Base-by-base conservation (phyloP, 1,140 invertebrate species). In the Frieseomelitta varia region DNA sequence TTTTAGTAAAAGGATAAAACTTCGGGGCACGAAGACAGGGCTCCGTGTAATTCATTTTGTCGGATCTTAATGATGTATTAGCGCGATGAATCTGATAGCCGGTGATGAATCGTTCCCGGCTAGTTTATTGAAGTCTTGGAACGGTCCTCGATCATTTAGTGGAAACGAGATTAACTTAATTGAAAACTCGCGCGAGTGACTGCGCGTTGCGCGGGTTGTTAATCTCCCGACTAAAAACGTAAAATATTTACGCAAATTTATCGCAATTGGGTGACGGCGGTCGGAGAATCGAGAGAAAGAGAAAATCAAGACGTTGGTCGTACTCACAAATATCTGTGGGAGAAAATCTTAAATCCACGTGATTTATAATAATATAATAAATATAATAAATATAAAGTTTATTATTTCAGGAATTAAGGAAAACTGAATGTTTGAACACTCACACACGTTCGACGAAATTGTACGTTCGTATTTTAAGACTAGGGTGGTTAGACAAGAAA, bases 21-120 rank as follows among this genome's bases (percentile, higher is more conserved):
- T 76, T 47, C 12, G 15, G 17, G 58, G 30, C n/a, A 27, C 21
- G 27, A 27, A 61, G 34, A 27, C 71, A 77, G 24, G n/a, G 17
- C 24, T 24, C 19, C 19, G 53, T 51, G 75, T 82, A 82, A 82
- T 77, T 82, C 74, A 82, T 77, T 82, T 77, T 68, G 73, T 77
- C 73, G 19, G 53, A 69, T 19, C 51, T 82, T 82, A 82, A 77
- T 76, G 81, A 82, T 82, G 73, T 58, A 82, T 77, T 56, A 82
- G 63, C 34, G 14, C 73, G 63, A 30, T 47, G 73, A 55, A 82
- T 82, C 81, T 56, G 81, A 82, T 82, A 82, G 4, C 39, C 1
- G 17, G 47, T 82, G 81, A 82, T 82, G 81, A 77, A 82, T 82
- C 39, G 73, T 19, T 47, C 15, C 15, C 17, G 27, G 8, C 8